Conservation (phyloP, 1,140 invertebrate genomes). For the Atopsyche davidsoni region DNA sequence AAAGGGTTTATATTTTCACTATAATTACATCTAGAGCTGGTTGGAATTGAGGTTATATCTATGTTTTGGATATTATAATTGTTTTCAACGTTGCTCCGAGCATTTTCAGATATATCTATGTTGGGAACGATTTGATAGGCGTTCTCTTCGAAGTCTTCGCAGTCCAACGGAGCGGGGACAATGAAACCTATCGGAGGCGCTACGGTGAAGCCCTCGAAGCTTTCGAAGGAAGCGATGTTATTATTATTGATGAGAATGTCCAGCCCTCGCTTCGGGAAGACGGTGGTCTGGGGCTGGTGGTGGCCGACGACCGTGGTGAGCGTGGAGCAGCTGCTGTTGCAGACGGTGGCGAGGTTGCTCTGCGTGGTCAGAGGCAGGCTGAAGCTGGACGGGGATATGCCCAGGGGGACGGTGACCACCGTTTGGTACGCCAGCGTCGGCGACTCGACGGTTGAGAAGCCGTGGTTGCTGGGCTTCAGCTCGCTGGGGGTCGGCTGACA, state of each 20-base stretch:
- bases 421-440: slow-evolving; percentile 22
- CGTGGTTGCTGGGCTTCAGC: slow-evolving; percentile 6
- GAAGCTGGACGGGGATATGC: too few relatives aligned
- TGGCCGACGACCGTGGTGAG: slow-evolving; percentile 13
- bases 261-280: slow-evolving; percentile 25
- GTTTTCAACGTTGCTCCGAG: not conserved
- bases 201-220: slow-evolving; percentile 12
- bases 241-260: slow-evolving; percentile 30
- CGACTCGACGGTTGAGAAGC: slow-evolving; percentile 1
- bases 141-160: slow-evolving; percentile 1
- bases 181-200: slow-evolving; percentile 27
- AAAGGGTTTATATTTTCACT: too few relatives aligned
- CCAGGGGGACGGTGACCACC: slow-evolving; percentile 23
- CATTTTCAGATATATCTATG: slow-evolving; percentile 7
- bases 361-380: too few relatives aligned
- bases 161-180: slow-evolving; percentile 10
- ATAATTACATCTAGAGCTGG: too few relatives aligned
- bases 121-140: slow-evolving; percentile 25
- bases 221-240: slow-evolving; percentile 19
- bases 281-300: slow-evolving; percentile 2
- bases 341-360: not conserved
- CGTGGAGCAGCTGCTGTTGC: slow-evolving; percentile 3
- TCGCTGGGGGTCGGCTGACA: slow-evolving; percentile 20
- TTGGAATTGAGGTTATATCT: slow-evolving; percentile 1
- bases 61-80: not conserved